Conservation (phyloP, 2,797 vertebrate genomes). For the Pelochelys cantorii region DNA sequence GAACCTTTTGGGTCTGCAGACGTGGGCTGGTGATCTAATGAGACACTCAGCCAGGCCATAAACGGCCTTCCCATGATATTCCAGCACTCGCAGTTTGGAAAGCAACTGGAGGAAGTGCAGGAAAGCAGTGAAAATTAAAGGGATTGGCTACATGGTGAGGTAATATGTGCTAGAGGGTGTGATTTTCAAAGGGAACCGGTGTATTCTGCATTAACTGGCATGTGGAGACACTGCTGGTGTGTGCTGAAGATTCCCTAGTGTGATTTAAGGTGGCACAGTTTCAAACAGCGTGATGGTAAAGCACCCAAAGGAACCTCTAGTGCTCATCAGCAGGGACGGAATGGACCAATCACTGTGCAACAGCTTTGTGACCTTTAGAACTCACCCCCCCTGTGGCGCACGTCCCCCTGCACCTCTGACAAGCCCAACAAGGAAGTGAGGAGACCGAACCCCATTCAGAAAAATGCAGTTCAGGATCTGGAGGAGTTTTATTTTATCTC, state of each 20-base stretch:
- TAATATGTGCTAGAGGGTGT: background rate
- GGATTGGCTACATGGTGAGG: background rate
- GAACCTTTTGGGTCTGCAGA: background rate
- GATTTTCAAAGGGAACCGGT: background rate
- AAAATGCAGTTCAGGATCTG: background rate
- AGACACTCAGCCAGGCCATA: background rate
- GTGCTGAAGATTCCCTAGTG: background rate
- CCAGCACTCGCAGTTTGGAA: background rate
- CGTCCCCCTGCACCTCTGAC: background rate
- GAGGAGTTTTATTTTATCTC: background rate
- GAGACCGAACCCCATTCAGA: background rate
- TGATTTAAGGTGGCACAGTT: background rate
- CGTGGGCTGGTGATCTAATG: background rate
- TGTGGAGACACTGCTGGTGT: background rate
- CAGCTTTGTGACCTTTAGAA: background rate
- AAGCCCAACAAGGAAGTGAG: background rate
- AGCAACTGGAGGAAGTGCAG: background rate
- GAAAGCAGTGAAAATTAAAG: background rate
- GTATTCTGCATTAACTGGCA: background rate
- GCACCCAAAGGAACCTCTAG: background rate
- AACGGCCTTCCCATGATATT: background rate
- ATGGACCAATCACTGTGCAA: background rate
- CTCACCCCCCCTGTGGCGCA: background rate
- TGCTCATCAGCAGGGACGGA: background rate
- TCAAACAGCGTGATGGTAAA: background rate